Base-by-base conservation (phyloP, 1,140 invertebrate species). In the Lethocerus indicus region DNA sequence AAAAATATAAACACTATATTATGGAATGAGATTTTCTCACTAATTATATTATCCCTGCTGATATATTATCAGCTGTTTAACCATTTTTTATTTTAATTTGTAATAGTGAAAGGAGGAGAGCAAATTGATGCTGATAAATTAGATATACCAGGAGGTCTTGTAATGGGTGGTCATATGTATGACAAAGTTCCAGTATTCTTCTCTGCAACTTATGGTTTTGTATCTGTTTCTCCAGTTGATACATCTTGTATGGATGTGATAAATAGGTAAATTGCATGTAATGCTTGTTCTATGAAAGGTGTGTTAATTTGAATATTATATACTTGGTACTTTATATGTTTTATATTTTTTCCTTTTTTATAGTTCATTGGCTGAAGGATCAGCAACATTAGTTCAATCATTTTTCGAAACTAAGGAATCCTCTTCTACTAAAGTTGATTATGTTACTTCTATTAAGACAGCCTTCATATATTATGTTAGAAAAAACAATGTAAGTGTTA, bases 151-250 rank as follows among this genome's bases (percentile, higher is more conserved):
- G 50, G 50, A 21, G 50, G 50, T 39, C 13, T 47, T 3, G 36
- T 51, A 3, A 16, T 46, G 2, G 50, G 50, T 23, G 43, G 44
- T 23, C 18, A 39, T 14, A 51, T 35, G 20, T 25, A 51, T 24
- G 27, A 39, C 24, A 26, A 26, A 12, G 37, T 26, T 12, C 50
- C 50, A 9, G 29, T 44, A 23, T 51, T 51, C 35, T 51, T 51
- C 43, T 45, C 41, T 14, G 26, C 50, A 1, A 51, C 50, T 16
- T 51, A 47, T 29, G 50, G 50, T n/a, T 51, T 51, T 29, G 50
- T 51, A 12, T 28, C 42, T 2, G 27, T 51, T 12, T 21, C 42
- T 24, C 44, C 50, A 14, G 50, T 46, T 16, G 36, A 51, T 16
- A 43, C 41, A n/a, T 24, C 43, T 9, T 36, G 43, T 20, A 45